Conservation (phyloP, 1,140 invertebrate species). For the Brachionus manjavacas region DNA sequence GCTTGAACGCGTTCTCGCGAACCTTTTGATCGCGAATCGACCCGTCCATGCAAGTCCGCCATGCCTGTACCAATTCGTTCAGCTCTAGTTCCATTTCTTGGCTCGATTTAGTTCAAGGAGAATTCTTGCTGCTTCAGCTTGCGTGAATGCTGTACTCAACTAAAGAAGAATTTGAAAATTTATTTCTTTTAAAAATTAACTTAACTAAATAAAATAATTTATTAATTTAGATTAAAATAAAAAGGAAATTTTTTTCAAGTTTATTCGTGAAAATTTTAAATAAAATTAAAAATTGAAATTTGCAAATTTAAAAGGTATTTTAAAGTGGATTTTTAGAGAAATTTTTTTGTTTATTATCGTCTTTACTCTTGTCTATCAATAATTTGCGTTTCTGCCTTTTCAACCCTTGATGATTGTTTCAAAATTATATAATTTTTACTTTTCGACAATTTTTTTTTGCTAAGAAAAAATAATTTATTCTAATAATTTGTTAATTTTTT, state of each 20-base stretch:
- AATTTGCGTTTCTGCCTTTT: too few species aligned
- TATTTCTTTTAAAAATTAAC: not conserved
- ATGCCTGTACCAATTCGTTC: conserved; percentile 31
- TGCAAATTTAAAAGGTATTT: too few species aligned
- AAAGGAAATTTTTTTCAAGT: not conserved
- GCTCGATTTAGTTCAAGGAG: not conserved
- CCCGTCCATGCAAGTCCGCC: conserved; percentile 17
- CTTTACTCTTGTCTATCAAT: too few species aligned
- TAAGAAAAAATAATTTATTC: too few species aligned
- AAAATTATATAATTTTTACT: too few species aligned
- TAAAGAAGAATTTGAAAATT: not conserved
- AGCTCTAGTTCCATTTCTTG: conserved; percentile 31
- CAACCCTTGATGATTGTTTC: too few species aligned
- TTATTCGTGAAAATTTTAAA: not conserved
- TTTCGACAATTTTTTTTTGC: too few species aligned
- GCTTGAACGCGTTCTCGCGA: conserved; percentile 28
- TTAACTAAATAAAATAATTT: not conserved
- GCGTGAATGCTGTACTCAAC: not conserved
- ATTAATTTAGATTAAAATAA: not conserved
- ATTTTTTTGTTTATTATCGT: too few species aligned
- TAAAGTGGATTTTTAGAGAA: too few species aligned
- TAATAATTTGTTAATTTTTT: too few species aligned
- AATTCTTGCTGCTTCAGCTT: not conserved
- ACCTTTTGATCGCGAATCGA: not conserved
- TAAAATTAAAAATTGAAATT: too few species aligned